A percentile compares a stretch with the other conserved stretches of the same genome.
phyloP scores from a whole-genome alignment of 2,888 invertebrate species.

The Podotricha telesiphe region DNA sequence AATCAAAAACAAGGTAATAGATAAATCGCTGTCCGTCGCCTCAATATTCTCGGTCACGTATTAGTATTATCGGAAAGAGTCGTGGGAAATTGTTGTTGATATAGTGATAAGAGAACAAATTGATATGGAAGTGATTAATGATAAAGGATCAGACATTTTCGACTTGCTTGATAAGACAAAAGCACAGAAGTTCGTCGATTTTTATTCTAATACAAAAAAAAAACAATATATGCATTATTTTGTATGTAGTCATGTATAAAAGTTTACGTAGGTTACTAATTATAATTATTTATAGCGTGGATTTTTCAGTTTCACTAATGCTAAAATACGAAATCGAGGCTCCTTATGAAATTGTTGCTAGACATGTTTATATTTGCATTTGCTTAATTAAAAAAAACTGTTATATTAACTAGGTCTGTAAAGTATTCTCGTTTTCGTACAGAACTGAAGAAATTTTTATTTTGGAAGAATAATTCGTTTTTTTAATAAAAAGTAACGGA shows the following conservation, averaged over 20 bases:
- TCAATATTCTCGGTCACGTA: constrained; percentile 44
- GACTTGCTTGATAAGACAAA: constrained; percentile 29
- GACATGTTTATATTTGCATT: constrained; percentile 11
- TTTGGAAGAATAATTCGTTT: background rate
- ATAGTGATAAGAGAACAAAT: constrained; percentile 41
- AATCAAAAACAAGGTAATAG: constrained; percentile 19
- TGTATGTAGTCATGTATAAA: background rate
- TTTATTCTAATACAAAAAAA: background rate
- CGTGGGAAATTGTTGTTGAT: constrained; percentile 48
- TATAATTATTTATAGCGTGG: constrained; percentile 15
- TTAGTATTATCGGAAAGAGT: constrained; percentile 43
- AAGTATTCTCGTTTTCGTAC: background rate
- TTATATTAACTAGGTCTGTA: background rate
- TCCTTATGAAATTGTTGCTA: constrained; percentile 15
- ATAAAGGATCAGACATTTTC: constrained; percentile 39
- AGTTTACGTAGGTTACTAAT: background rate
- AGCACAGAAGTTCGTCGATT: constrained; percentile 12
- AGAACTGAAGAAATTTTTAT: background rate
- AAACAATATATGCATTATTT: background rate
- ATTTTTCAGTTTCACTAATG: constrained; percentile 27
- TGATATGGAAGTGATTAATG: constrained; percentile 46
- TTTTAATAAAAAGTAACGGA: background rate
- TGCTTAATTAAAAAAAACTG: constrained; percentile 2
- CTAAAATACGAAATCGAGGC: constrained; percentile 24
- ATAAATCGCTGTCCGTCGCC: constrained; percentile 42